Evolutionary conservation across 2,888 invertebrate species (phyloP), one percentile per base, ranked within the genome.

Genomic region (Neria commutata): DNA sequence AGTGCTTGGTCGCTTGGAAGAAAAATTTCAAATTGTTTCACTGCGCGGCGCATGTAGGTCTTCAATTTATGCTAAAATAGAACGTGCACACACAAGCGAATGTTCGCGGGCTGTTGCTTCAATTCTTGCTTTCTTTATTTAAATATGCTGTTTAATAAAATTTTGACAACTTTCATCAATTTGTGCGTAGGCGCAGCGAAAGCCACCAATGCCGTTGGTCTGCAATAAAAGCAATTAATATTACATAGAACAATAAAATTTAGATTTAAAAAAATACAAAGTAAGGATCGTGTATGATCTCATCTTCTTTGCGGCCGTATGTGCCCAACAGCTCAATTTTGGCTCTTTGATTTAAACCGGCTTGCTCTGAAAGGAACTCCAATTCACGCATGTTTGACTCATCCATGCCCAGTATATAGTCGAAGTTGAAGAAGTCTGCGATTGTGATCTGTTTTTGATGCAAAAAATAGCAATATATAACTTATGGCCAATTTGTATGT

Each of bases 351-450:
- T 84, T 83, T 48, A 83, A 77, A 1, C 90, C 89, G 33, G 88
- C 86, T 8, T 47, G 19, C 0, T 10, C 3, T 0, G 62, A 65
- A 68, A 85, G 83, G 53, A 83, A 80, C 42, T 85, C 84, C 40
- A 93, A 80, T 65, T 89, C 87, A 11, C 75, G 76, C 76, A 96
- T 90, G 75, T 96, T 97, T 14, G 86, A 85, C 55, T 91, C 85
- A 78, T 97, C 97, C 96, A 97, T 97, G 14, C 94, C 96, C 83
- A 97, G 92, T 67, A 97, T 94, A 78, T 86, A 92, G 80, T 96
- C 91, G 82, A 89, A 96, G 17, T 85, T 81, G 14, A 85, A 79
- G 71, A 92, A 96, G 76, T 97, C 96, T 6, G 85, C 83, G 37
- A 83, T 68, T 2, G 83, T 84, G 54, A 95, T 85, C 92, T 95